Evolutionary conservation across 2,888 invertebrate species (phyloP), one percentile per base, ranked within the genome.

Genomic region (Drosophila cognata): DNA sequence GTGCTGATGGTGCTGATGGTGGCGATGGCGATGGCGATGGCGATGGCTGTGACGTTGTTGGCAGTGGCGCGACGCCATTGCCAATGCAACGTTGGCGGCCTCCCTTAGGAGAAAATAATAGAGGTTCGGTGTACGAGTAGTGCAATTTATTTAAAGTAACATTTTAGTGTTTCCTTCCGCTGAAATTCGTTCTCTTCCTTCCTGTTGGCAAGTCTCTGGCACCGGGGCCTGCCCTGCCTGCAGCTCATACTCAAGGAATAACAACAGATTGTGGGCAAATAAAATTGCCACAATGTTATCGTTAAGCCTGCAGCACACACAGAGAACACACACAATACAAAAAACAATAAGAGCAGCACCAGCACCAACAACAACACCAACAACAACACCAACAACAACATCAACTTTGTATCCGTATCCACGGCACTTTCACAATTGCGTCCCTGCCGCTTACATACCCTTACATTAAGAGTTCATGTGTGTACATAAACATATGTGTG

Each of bases 151-250:
- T 83, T 84, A 87, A 88, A 88, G 87, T 84, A 91, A 88, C 88
- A 92, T 89, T 91, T 91, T 91, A 91, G 91, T 91, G 89, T 88
- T 91, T 91, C 92, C 91, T 91, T 91, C 91, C 91, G 91, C 84
- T 89, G 84, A 89, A 86, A 89, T 89, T 89, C 90, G 91, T 85
- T 84, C 84, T 89, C 85, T 92, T 92, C 91, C 91, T 92, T 92
- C 92, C 92, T 89, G 90, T 79, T 87, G 64, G 70, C 64, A 66
- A 69, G 71, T 79, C 75, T 68, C 48, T 57, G 67, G 53, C 63
- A 25, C 25, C 56, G 52, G 53, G 52, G 36, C 55, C 52, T 38
- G 53, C 50, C 48, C 52, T 43, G 53, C 50, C 48, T 70, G 63
- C 63, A 48, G 57, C 48, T 56, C 46, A 35, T 41, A 61, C 76